A percentile compares a stretch with the other conserved stretches of the same genome.
Evolutionary conservation across 2,888 invertebrate species (phyloP).

Genomic region (Phalangium opilio): DNA sequence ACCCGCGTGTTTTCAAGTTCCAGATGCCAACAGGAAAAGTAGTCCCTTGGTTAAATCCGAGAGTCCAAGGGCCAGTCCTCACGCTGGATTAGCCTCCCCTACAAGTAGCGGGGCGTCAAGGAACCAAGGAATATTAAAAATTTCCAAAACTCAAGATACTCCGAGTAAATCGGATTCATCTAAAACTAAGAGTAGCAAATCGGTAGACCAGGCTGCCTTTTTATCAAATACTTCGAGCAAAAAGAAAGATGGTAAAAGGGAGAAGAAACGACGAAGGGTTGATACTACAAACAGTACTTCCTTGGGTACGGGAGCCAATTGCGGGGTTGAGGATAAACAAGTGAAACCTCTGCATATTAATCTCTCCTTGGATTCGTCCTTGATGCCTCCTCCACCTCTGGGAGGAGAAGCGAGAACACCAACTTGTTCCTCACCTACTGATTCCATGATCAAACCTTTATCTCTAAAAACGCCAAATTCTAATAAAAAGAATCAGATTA

Average conservation of each 20-base stretch:
- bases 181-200: no score
- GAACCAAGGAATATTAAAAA: no score
- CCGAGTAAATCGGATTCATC: no score
- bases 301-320: slow-evolving; percentile 11
- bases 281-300: slow-evolving; percentile 19
- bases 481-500: slow-evolving; percentile 9
- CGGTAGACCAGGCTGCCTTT: no score
- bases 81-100: no score
- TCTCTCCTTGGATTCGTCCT: slow-evolving; percentile 14
- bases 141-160: no score
- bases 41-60: no score
- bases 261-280: slow-evolving; percentile 22
- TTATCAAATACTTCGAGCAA: not conserved
- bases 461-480: slow-evolving; percentile 17
- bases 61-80: no score
- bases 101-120: no score
- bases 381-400: slow-evolving; percentile 19
- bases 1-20: no score
- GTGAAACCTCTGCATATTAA: slow-evolving; percentile 6
- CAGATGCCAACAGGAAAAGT: no score
- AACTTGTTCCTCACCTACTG: slow-evolving; percentile 9
- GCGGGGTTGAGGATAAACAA: no score
- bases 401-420: slow-evolving; percentile 11
- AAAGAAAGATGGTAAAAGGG: slow-evolving; percentile 22
- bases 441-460: slow-evolving; percentile 10